Conservation (phyloP, 2,113 vertebrate genomes). For the Pangasianodon gigas region DNA sequence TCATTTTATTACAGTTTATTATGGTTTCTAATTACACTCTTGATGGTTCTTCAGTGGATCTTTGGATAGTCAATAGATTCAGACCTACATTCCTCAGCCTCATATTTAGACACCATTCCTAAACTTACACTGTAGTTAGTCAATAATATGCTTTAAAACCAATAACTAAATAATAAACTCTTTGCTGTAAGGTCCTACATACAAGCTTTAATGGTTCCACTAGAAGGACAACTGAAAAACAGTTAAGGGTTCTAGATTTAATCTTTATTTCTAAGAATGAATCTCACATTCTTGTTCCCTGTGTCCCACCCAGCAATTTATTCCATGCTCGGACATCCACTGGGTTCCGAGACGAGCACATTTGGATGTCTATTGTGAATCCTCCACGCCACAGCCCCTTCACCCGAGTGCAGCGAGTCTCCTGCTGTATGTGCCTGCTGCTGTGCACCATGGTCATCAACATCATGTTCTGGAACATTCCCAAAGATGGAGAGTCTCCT, state of each 20-base stretch:
- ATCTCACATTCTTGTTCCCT: not conserved
- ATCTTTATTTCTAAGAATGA: not conserved
- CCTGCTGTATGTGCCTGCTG: conserved; percentile 80
- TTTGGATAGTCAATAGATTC: not conserved
- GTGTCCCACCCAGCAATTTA: conserved; percentile 69
- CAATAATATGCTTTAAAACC: not conserved
- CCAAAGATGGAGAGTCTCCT: conserved; percentile 61
- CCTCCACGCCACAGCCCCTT: conserved; percentile 77
- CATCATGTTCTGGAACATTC: conserved; percentile 81
- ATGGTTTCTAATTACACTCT: not conserved
- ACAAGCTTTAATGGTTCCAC: not conserved
- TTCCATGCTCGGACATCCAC: conserved; percentile 76
- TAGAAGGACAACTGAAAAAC: not conserved
- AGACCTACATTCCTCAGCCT: not conserved
- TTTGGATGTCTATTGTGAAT: conserved; percentile 79
- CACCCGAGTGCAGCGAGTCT: conserved; percentile 78
- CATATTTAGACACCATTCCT: not conserved
- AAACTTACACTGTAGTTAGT: not conserved
- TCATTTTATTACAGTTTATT: not conserved
- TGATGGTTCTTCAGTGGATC: not conserved
- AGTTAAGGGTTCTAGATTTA: not conserved
- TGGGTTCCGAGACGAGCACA: conserved; percentile 79
- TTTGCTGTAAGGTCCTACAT: not conserved
- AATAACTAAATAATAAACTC: not conserved
- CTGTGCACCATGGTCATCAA: conserved; percentile 83